phyloP scores from a whole-genome alignment of 2,113 vertebrate species.

The Lynx canadensis region DNA sequence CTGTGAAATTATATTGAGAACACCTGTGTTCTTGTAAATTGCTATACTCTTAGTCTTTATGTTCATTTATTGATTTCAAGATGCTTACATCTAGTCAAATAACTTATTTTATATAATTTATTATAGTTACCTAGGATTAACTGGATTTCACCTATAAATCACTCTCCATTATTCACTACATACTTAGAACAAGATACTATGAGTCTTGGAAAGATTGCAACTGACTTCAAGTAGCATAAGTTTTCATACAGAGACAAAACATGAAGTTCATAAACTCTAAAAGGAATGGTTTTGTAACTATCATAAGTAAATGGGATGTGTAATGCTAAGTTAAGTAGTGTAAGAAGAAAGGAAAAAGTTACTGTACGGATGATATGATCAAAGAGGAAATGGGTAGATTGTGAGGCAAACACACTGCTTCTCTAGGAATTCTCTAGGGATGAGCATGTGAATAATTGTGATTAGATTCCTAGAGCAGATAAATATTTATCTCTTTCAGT shows the following conservation, averaged over 20 bases:
- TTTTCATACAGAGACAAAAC: not conserved
- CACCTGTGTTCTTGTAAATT: not conserved
- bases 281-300: not conserved
- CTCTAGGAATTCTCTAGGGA: not conserved
- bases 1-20: not conserved
- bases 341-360: not conserved
- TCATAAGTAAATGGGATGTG: not conserved
- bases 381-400: not conserved
- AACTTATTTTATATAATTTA: not conserved
- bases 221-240: not conserved
- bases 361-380: not conserved
- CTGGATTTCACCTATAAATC: not conserved
- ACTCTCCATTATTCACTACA: not conserved
- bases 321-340: not conserved
- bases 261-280: not conserved
- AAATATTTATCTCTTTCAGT: not conserved
- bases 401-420: not conserved
- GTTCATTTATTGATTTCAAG: not conserved
- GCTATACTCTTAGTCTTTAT: not conserved
- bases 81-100: not conserved
- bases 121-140: not conserved
- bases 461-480: not conserved
- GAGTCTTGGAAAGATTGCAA: not conserved
- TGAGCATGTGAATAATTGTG: not conserved
- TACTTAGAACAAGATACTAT: not conserved